These are phyloP conservation scores for Drepana arcuata DNA, from an alignment of 1,140 invertebrate species.

Conservation along the genomic window DNA sequence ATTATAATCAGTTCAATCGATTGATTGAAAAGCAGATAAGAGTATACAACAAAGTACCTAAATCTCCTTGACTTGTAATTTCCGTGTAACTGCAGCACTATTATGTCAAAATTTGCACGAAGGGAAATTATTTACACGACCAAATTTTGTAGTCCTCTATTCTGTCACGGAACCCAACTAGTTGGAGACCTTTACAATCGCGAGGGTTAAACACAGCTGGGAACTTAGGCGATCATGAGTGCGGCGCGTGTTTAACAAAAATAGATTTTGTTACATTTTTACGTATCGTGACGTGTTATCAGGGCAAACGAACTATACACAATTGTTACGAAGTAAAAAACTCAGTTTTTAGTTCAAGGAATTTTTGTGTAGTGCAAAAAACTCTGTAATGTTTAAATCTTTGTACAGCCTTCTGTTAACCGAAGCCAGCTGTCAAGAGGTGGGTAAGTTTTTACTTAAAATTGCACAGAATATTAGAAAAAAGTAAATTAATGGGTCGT, in stretches of 20 bases:
- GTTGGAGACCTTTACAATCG: slow-evolving; percentile 13
- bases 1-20: too few species aligned
- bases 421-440: slow-evolving; percentile 75
- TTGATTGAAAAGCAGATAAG: too few species aligned
- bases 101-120: slow-evolving; percentile 23
- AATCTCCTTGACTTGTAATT: too few species aligned
- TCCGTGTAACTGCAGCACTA: too few species aligned
- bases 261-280: slow-evolving; percentile 65
- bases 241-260: slow-evolving; percentile 58
- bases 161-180: slow-evolving; percentile 6
- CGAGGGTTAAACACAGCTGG: slow-evolving; percentile 21
- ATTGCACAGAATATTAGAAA: slow-evolving; percentile 13
- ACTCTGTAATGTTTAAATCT: slow-evolving; percentile 69
- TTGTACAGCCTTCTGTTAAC: slow-evolving; percentile 62
- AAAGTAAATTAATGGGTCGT: neutral
- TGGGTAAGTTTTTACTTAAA: slow-evolving; percentile 72
- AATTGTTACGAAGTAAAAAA: slow-evolving; percentile 36
- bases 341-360: slow-evolving; percentile 38
- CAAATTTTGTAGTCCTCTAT: slow-evolving; percentile 13
- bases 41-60: too few species aligned
- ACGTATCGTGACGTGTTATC: slow-evolving; percentile 60
- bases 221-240: slow-evolving; percentile 55
- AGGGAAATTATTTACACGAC: slow-evolving; percentile 13
- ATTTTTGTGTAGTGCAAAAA: slow-evolving; percentile 50
- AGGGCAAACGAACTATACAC: slow-evolving; percentile 48